These are phyloP conservation scores for Spisula subtruncata DNA, from an alignment of 2,888 invertebrate genomes.

Conservation along the genomic window DNA sequence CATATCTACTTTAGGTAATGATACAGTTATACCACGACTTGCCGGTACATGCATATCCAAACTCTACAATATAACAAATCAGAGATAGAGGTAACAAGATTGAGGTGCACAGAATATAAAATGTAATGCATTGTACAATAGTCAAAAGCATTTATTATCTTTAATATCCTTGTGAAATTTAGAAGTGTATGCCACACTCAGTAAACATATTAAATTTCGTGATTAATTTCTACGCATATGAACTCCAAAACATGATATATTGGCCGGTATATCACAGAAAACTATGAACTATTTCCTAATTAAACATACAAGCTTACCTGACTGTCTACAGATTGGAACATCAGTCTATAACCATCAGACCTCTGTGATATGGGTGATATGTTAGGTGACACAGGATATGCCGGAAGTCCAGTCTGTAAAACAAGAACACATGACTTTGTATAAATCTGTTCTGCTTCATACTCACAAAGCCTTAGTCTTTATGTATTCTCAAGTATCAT, in stretches of 20 bases:
- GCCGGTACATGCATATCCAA: slow-evolving; percentile 51
- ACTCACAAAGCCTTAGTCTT: too few relatives aligned
- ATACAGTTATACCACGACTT: slow-evolving; percentile 77
- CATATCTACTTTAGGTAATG: slow-evolving; percentile 79
- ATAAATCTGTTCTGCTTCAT: too few relatives aligned
- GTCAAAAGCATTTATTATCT: too few relatives aligned
- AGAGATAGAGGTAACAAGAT: not conserved
- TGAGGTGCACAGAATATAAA: not conserved
- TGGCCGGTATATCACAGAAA: too few relatives aligned
- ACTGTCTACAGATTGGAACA: slow-evolving; percentile 70
- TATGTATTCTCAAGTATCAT: too few relatives aligned
- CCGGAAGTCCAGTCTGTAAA: slow-evolving; percentile 74
- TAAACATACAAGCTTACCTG: slow-evolving; percentile 60
- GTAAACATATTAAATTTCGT: too few relatives aligned
- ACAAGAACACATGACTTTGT: not conserved
- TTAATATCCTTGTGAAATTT: too few relatives aligned
- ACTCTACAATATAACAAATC: slow-evolving; percentile 56
- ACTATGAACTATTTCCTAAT: too few relatives aligned
- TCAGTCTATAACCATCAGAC: slow-evolving; percentile 72
- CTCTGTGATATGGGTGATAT: slow-evolving; percentile 82
- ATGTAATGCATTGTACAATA: too few relatives aligned
- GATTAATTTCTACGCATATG: too few relatives aligned
- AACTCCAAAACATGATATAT: too few relatives aligned
- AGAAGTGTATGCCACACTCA: too few relatives aligned
- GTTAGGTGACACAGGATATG: slow-evolving; percentile 79